Base-by-base conservation (phyloP, 1,140 invertebrate species). In the Halotydeus destructor region DNA sequence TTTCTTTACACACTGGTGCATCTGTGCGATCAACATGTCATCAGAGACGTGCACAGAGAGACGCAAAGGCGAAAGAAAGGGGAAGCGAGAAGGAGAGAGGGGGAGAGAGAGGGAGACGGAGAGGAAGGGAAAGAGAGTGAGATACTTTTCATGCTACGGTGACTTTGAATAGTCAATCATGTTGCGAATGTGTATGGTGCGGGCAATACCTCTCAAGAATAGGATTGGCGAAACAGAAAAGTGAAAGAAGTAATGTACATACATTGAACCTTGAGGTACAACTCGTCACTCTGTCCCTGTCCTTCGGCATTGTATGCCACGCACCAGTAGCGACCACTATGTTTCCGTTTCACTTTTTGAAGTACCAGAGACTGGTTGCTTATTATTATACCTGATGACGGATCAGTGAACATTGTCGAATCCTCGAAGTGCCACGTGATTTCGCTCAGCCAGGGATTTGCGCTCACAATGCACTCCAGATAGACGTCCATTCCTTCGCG, bases 301-400 rank as follows among this genome's bases (percentile, higher is more conserved):
- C 84, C 84, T 59, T 86, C 80, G 0, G 72, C 72, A 57, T 88
- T 91, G 59, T 73, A 76, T 0, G 81, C 83, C 1, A 81, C 75
- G 56, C 84, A 91, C 1, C 78, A 78, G 60, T 88, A 89, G 6
- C 42, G 40, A 2, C 59, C 59, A 3, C 51, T 34, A 23, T 55
- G 51, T 3, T 45, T 43, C 16, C 52, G 42, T 24, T 43, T 41
- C 2, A 58, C 54, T 14, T 50, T 50, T 45, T 58, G 58, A 2
- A 60, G 49, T 2, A 58, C 53, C 14, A 60, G 41, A n/a, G 55
- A 81, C 52, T 76, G 75, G 55, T 80, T 78, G n/a, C 55, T 81
- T 43, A 82, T 63, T 40, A 84, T 77, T 8, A 83, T 66, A 12
- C 78, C 76, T 9, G 74, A 79, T 43, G 80, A 63, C 23, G 42